Percentiles rank a stretch among this genome's conserved stretches.
Conservation (phyloP, 2,113 vertebrate genomes). For the Parotia lawesii region DNA sequence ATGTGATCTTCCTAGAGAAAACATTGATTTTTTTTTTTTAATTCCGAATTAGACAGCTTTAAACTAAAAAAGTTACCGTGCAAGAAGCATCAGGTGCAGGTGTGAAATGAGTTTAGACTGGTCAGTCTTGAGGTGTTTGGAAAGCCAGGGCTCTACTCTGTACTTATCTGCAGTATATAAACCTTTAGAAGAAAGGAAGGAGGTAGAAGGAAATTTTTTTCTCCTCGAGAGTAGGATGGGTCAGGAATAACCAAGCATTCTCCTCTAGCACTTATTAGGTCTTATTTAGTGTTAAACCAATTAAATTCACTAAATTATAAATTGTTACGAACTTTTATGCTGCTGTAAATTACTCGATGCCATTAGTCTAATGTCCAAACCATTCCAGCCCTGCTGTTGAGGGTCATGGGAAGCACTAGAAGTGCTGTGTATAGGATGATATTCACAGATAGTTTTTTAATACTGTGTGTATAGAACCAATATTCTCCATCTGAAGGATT, state of each 20-base stretch:
- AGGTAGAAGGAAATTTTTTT: not conserved
- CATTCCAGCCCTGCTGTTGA: not conserved
- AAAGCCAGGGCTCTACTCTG: not conserved
- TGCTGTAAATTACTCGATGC: not conserved
- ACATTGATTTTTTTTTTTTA: not conserved
- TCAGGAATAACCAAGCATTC: not conserved
- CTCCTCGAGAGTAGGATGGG: not conserved
- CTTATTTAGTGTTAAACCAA: not conserved
- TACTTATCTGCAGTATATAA: not conserved
- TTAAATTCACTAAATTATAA: not conserved
- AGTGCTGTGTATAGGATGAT: not conserved
- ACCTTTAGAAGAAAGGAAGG: not conserved
- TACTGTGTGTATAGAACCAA: not conserved
- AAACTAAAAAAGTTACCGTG: not conserved
- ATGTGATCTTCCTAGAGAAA: conserved; percentile 52
- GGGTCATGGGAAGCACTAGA: rapidly evolving
- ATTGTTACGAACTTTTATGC: not conserved
- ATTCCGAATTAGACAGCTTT: not conserved
- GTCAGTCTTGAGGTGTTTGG: not conserved
- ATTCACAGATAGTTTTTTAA: not conserved
- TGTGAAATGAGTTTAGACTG: not conserved
- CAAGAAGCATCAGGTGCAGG: not conserved
- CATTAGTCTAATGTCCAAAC: not conserved
- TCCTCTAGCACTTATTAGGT: not conserved
- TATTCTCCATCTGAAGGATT: not conserved